Evolutionary conservation across 1,140 invertebrate species (phyloP), one percentile per base, ranked within the genome.

Genomic region (Leptinotarsa undecemlineata): DNA sequence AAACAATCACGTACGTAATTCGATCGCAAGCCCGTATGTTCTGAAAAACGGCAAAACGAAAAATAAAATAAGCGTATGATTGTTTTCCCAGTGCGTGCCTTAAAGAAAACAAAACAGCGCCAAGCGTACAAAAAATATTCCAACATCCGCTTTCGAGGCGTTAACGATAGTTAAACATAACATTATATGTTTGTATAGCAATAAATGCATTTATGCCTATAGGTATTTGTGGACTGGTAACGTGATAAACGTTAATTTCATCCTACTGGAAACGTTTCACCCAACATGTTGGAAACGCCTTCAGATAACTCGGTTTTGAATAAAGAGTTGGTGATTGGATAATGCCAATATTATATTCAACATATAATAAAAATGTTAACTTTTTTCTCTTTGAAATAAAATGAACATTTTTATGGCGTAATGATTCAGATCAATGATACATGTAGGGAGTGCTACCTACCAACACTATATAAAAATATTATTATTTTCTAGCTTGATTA

Each of bases 131-230:
- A 68, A 67, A 70, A 68, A 62, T 48, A 74, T 47, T 57, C 73
- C 69, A 48, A 62, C 73, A 74, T 74, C 73, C 73, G 73, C 66
- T 57, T 70, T 68, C 33, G 57, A 63, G 33, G 66, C 66, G 66
- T 42, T 68, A 68, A 68, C 66, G 66, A 68, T 23, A 42, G 14
- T 68, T 68, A 68, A 68, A 68, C 66, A 68, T n/a, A 68, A 68
- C 66, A 42, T 68, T 68, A 42, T 33, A 42, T 68, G 66, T 68
- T 68, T 68, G 66, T 64, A 15, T n/a, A 42, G 66, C 33, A 68
- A 68, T 68, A 68, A 68, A 68, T 68, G 66, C 13, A 68, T 68
- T 68, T 42, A 68, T 68, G 66, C 66, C 66, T n/a, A 42, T 42
- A 68, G 66, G 42, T 68, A 68, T 47, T 68, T 68, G 66, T 68